Conservation (phyloP, 2,113 vertebrate species). For the Callaeas wilsoni region DNA sequence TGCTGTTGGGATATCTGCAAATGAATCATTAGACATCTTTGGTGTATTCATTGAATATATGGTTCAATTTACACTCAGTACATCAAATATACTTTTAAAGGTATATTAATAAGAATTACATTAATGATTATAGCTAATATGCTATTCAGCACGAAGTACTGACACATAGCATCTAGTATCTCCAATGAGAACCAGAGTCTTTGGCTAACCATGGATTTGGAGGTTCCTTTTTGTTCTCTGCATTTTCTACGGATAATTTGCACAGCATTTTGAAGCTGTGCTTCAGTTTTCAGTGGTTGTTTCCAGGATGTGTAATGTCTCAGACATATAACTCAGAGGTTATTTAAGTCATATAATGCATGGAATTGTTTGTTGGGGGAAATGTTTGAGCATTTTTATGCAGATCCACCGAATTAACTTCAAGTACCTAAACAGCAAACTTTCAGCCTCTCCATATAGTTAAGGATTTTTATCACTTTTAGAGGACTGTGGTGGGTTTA, state of each 20-base stretch:
- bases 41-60: neutral
- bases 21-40: neutral
- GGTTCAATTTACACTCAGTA: neutral
- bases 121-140: neutral
- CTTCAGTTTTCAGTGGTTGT: neutral
- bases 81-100: neutral
- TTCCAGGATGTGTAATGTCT: neutral
- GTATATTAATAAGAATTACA: neutral
- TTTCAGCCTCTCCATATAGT: neutral
- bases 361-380: neutral
- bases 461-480: neutral
- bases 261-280: neutral
- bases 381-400: neutral
- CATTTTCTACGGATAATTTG: neutral
- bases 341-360: neutral
- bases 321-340: fast-evolving
- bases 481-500: neutral
- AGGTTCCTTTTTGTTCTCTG: neutral
- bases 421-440: neutral
- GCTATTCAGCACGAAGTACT: neutral
- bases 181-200: neutral
- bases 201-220: neutral
- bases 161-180: fast-evolving
- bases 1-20: neutral
- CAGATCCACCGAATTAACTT: neutral